Base-by-base conservation (phyloP, 2,797 vertebrate genomes). In the Danio albolineatus region DNA sequence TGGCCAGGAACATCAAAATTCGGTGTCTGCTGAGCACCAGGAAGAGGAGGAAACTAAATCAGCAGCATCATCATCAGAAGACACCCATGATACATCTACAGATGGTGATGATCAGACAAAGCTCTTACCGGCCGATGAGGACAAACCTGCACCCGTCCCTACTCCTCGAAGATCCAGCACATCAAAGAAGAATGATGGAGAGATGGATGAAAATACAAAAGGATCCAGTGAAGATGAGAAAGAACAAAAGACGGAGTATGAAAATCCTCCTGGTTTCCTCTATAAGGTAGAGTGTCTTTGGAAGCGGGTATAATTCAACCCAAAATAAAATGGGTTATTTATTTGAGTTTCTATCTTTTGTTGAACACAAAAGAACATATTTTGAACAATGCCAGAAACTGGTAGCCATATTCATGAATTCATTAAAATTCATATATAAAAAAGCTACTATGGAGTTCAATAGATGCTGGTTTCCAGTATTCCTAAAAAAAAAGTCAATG, bases 251-350 rank as follows among this genome's bases (percentile, higher is more conserved):
- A 48, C 62, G 0, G 77, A 57, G 57, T 69, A 75, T 19, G 51
- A 82, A 16, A 76, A 71, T 79, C 91, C 89, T 81, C 89, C 91
- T 54, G 91, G 88, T 7, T 90, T 92, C 75, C 84, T 92, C 7
- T 91, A 89, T 84, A 91, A 93, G 91, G 91, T 93, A 86, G 21
- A 21, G 59, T 19, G 4, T 28, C 44, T 51, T 36, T 13, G 5
- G 14, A 56, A 44, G 19, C 13, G 8, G 28, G 28, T 1, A 28
- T 28, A 28, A 28, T 28, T 28, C 28, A 28, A 28, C 28, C 28
- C 1, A 28, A 28, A 28, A 28, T 28, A 28, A 28, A 28, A 28
- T 28, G 28, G 28, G 1, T 28, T 28, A 28, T 28, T 28, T 28
- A 28, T 28, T 28, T 3, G 28, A 28, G 28, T 28, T 28, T 28